Conservation (phyloP, 2,797 vertebrate species). For the Uromys caudimaculatus region DNA sequence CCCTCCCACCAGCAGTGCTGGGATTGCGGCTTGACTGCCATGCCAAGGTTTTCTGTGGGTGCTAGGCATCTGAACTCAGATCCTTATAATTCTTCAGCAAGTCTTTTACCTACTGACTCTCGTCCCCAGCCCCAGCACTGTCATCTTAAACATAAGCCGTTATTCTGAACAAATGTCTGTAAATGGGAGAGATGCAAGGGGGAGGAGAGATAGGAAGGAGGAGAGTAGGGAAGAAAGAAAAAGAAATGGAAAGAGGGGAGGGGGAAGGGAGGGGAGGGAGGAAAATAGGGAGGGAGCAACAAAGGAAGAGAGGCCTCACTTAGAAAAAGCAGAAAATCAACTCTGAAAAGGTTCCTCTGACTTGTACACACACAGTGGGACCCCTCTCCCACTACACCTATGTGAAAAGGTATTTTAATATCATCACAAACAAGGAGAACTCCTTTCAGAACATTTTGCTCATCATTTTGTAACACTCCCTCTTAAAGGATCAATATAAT, state of each 20-base stretch:
- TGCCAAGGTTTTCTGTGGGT: not conserved
- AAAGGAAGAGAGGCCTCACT: not conserved
- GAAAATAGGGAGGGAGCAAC: not conserved
- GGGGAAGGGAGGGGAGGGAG: too few species aligned
- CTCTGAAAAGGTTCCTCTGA: not conserved
- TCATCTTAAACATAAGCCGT: too few species aligned
- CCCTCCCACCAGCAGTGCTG: not conserved
- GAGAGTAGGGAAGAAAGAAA: not conserved
- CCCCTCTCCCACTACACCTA: not conserved
- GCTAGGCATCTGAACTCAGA: not conserved
- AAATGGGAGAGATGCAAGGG: not conserved
- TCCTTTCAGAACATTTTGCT: not conserved
- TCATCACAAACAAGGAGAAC: not conserved
- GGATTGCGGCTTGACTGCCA: too few species aligned
- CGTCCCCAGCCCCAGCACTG: not conserved
- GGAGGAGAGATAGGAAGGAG: rapidly evolving
- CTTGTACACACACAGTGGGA: not conserved
- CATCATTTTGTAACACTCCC: not conserved
- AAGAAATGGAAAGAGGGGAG: not conserved
- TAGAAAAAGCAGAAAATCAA: not conserved
- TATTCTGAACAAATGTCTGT: not conserved
- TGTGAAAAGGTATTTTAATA: not conserved
- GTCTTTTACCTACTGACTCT: not conserved
- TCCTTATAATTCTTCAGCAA: not conserved
- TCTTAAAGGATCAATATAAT: not conserved